A percentile compares a stretch with the other conserved stretches of the same genome.
Conservation (phyloP, 2,797 vertebrate genomes). For the Oryzias sinensis region DNA sequence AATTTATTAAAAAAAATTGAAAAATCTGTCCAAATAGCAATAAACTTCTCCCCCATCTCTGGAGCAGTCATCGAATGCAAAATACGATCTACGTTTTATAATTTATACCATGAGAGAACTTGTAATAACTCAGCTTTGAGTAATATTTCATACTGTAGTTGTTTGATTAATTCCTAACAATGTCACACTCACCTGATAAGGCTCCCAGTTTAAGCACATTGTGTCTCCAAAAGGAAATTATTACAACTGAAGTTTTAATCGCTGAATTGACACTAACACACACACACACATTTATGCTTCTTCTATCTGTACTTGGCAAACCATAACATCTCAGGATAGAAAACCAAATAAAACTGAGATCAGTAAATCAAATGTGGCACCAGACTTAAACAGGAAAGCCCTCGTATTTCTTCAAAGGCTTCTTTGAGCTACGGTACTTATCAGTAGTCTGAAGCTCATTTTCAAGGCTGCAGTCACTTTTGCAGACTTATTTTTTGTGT, state of each 20-base stretch:
- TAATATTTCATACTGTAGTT: slow-evolving; percentile 1
- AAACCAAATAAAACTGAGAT: background rate
- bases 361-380: background rate
- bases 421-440: background rate
- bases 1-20: background rate
- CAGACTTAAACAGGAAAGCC: background rate
- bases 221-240: slow-evolving; percentile 9
- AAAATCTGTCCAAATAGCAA: background rate
- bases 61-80: background rate
- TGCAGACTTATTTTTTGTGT: no score
- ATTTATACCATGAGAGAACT: background rate
- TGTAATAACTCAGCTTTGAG: background rate
- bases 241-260: background rate
- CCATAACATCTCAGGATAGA: background rate
- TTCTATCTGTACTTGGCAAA: no score
- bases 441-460: background rate
- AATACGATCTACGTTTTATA: background rate
- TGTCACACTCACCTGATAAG: slow-evolving; percentile 33
- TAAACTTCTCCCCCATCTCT: no score
- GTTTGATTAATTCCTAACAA: slow-evolving; percentile 14
- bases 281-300: no score
- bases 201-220: slow-evolving; percentile 3
- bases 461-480: slow-evolving; percentile 1
- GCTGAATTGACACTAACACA: no score
- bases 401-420: background rate